Evolutionary conservation across 1,140 invertebrate genomes (phyloP).

Genomic region (Asbolus verrucosus): DNA sequence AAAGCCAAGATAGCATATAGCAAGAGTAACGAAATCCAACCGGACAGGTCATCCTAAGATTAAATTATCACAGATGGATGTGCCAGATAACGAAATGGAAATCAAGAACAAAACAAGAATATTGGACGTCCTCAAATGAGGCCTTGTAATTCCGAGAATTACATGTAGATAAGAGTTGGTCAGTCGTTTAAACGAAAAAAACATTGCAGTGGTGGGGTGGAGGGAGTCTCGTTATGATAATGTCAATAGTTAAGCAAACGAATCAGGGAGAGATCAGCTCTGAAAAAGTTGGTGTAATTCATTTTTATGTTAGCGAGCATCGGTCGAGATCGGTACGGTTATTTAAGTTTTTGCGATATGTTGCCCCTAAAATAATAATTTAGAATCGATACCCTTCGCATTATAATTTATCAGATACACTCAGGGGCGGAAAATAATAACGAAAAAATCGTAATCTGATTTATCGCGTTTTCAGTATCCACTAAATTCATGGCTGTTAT

Average conservation of each 20-base stretch:
- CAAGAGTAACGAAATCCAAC: slow-evolving; percentile 9
- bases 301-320: slow-evolving; percentile 50
- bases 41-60: slow-evolving; percentile 36
- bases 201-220: background rate
- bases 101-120: slow-evolving; percentile 2
- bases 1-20: slow-evolving; percentile 18
- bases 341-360: slow-evolving; percentile 56
- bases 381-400: slow-evolving; percentile 57
- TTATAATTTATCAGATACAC: slow-evolving; percentile 56
- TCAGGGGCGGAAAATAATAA: slow-evolving; percentile 52
- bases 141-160: background rate
- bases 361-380: slow-evolving; percentile 54
- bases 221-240: slow-evolving; percentile 13
- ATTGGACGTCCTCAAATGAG: background rate
- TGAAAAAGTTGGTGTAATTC: slow-evolving; percentile 35
- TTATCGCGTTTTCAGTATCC: slow-evolving; percentile 51
- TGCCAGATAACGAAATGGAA: slow-evolving; percentile 19
- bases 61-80: slow-evolving; percentile 35
- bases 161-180: slow-evolving; percentile 8
- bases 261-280: slow-evolving; percentile 22
- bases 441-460: slow-evolving; percentile 55
- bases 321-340: slow-evolving; percentile 47
- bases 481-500: slow-evolving; percentile 24
- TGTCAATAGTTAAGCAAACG: background rate
- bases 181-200: background rate